Evolutionary conservation across 2,113 vertebrate genomes (phyloP), one percentile per base, ranked within the genome.

Genomic region (Triplophysa rosa): DNA sequence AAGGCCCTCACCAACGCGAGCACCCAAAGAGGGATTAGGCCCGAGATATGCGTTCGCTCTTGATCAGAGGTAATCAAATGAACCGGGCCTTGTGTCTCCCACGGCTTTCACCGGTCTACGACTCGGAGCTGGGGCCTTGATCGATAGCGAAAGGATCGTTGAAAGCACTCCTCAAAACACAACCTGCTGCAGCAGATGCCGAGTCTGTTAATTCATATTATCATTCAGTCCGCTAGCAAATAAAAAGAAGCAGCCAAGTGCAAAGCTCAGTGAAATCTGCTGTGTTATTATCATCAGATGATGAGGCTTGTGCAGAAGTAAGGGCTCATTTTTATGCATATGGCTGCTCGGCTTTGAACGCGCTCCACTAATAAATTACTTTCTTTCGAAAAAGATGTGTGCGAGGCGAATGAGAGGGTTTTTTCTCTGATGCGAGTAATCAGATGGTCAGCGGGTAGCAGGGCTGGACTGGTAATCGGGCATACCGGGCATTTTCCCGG

Each of bases 101-200:
- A 47, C n/a, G 45, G 80, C 80, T 86, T 70, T 67, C 66, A 84
- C 54, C 68, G 45, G 65, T 70, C 62, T 70, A 47, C 40, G 72
- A 83, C 80, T 89, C 80, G 84, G 72, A 84, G 86, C 83, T 63
- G 83, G 54, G 81, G 66, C 84, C 80, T 86, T 87, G 86, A 89
- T 90, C 84, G 87, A 71, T 58, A 58, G 67, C 79, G 86, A 83
- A 90, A 80, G 71, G 79, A 85, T 88, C 84, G 85, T 85, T 87
- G 80, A 83, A 56, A 61, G 40, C 79, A 2, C 47, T 82, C 83
- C 67, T 86, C 83, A 78, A 83, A 85, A 86, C 66, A 73, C 56
- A 80, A 65, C 71, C 79, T 75, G 24, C 78, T 71, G 81, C 69
- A 58, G 84, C 83, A 89, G 84, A 90, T 86, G 84, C 85, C 84